Conservation (phyloP, 2,113 vertebrate genomes). For the Manacus vitellinus region DNA sequence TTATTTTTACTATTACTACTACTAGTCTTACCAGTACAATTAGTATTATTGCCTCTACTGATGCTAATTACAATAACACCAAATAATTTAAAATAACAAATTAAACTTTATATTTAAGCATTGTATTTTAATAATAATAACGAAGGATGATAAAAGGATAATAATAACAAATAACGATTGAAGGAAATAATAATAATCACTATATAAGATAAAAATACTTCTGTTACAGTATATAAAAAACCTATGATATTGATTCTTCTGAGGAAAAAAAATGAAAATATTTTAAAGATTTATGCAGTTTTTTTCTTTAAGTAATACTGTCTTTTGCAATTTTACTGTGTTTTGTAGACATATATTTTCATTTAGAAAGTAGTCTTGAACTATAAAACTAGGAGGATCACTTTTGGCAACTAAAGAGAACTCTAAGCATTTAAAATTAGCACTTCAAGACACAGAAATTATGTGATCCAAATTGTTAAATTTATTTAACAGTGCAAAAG, state of each 20-base stretch:
- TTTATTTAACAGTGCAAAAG: not conserved
- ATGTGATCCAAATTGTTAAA: not conserved
- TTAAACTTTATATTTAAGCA: not conserved
- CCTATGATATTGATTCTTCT: not conserved
- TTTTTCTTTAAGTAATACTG: not conserved
- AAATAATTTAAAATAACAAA: not conserved
- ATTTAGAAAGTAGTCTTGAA: not conserved
- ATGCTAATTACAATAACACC: not conserved
- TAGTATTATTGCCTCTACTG: not conserved
- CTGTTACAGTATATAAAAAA: not conserved
- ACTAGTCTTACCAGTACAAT: not conserved
- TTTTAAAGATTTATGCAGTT: not conserved
- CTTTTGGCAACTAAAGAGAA: not conserved
- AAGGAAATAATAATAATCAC: not conserved
- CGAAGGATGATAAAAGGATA: not conserved
- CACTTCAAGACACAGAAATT: not conserved
- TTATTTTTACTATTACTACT: not conserved
- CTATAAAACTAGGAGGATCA: not conserved
- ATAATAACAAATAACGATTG: not conserved
- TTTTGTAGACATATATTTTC: not conserved
- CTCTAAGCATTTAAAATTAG: not conserved
- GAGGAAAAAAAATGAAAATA: rapidly evolving
- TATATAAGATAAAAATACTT: not conserved
- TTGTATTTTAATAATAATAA: not conserved
- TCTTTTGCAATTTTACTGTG: not conserved